A percentile compares a stretch with the other conserved stretches of the same genome.
Evolutionary conservation across 2,888 invertebrate species (phyloP).

Genomic region (Anarsia innoxiella): DNA sequence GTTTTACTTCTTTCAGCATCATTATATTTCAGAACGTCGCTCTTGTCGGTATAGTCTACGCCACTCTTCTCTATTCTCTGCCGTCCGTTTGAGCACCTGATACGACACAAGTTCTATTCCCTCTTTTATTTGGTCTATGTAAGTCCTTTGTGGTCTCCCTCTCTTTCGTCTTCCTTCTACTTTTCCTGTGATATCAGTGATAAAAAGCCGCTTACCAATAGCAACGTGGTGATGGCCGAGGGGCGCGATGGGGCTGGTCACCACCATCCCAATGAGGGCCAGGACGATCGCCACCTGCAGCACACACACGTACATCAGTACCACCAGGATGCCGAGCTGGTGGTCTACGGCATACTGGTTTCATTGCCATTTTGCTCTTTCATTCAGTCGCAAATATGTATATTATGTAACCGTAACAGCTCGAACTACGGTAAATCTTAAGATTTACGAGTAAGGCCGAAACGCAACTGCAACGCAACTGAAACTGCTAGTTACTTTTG

Average conservation of each 20-base stretch:
- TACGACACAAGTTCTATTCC: too few relatives aligned
- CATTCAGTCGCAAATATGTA: not conserved
- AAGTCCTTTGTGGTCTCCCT: too few relatives aligned
- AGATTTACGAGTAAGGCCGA: not conserved
- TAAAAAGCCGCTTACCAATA: constrained; percentile 2
- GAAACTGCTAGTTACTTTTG: too few relatives aligned
- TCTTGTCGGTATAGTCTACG: too few relatives aligned
- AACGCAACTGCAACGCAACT: not conserved
- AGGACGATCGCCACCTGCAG: constrained; percentile 54
- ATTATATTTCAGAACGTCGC: too few relatives aligned
- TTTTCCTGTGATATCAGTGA: not conserved
- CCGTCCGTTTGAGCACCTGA: too few relatives aligned
- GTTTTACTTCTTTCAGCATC: too few relatives aligned
- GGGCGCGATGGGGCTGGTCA: constrained; percentile 40
- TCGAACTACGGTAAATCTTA: not conserved
- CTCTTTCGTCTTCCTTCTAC: too few relatives aligned
- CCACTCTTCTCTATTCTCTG: too few relatives aligned
- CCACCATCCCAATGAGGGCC: constrained; percentile 46
- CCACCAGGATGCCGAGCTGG: too few relatives aligned
- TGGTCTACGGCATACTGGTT: too few relatives aligned
- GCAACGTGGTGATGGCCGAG: constrained; percentile 26
- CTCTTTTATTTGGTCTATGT: too few relatives aligned
- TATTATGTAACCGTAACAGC: not conserved
- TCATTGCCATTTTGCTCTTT: not conserved
- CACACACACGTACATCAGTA: not conserved